These are phyloP conservation scores for Distichodus sexfasciatus DNA, from an alignment of 2,797 vertebrate species.

Conservation along the genomic window DNA sequence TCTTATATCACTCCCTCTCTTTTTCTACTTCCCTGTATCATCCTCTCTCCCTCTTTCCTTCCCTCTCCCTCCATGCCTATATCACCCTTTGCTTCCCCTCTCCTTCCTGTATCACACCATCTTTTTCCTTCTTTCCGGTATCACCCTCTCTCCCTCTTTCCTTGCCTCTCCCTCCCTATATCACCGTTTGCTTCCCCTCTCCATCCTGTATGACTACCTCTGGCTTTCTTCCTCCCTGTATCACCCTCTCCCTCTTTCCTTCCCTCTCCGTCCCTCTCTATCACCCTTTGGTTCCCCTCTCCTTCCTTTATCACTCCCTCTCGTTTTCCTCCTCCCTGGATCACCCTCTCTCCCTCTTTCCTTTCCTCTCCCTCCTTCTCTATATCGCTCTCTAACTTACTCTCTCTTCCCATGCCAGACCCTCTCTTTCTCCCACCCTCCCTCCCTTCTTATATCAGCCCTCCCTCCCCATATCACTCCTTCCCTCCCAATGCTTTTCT, in stretches of 20 bases:
- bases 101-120: background rate
- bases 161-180: background rate
- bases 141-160: background rate
- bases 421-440: background rate
- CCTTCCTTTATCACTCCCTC: background rate
- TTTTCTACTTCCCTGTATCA: background rate
- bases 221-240: background rate
- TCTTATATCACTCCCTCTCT: conserved; percentile 21
- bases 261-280: background rate
- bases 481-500: background rate
- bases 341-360: background rate
- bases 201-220: background rate
- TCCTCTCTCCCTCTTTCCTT: background rate
- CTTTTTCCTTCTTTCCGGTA: no score
- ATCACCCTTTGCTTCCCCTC: background rate
- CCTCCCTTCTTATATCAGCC: background rate
- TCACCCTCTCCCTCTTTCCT: background rate
- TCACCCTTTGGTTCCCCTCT: background rate
- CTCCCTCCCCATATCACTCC: background rate
- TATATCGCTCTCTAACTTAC: background rate
- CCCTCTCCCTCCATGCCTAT: background rate
- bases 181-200: background rate
- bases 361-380: background rate
- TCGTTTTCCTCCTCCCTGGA: background rate
- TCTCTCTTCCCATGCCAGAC: background rate